A percentile compares a stretch with the other conserved stretches of the same genome.
phyloP scores from a whole-genome alignment of 2,888 invertebrate species.

The Mythimna pallens region DNA sequence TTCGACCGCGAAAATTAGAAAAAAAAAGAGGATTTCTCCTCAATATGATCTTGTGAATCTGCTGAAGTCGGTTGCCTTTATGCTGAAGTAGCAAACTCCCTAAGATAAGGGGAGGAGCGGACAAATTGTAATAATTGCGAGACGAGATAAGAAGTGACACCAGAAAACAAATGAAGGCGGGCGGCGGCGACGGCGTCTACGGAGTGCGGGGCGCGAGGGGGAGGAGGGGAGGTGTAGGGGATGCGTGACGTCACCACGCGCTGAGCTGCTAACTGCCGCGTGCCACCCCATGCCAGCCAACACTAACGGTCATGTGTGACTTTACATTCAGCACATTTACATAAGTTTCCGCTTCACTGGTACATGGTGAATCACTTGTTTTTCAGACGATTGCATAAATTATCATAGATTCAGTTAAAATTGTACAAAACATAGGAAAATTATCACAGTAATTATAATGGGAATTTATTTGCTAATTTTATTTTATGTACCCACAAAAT shows the following conservation, averaged over 20 bases:
- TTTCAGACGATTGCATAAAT: slow-evolving; percentile 46
- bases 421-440: slow-evolving; percentile 45
- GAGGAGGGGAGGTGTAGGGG: slow-evolving; percentile 64
- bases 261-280: slow-evolving; percentile 70
- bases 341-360: slow-evolving; percentile 62
- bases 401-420: slow-evolving; percentile 32
- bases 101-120: slow-evolving; percentile 90
- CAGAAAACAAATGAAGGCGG: slow-evolving; percentile 90
- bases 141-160: slow-evolving; percentile 90
- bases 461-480: slow-evolving; percentile 71
- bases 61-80: slow-evolving; percentile 88
- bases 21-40: slow-evolving; percentile 80
- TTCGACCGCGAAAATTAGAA: slow-evolving; percentile 79
- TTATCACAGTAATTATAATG: slow-evolving; percentile 51
- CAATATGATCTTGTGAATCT: slow-evolving; percentile 88
- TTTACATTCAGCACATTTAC: slow-evolving; percentile 66
- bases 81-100: slow-evolving; percentile 88
- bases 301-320: slow-evolving; percentile 69
- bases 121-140: slow-evolving; percentile 91
- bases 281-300: slow-evolving; percentile 69
- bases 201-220: slow-evolving; percentile 65
- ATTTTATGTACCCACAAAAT: slow-evolving; percentile 75
- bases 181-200: slow-evolving; percentile 71
- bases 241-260: slow-evolving; percentile 82
- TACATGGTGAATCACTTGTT: slow-evolving; percentile 51